Conservation (phyloP, 2,888 invertebrate genomes). For the Drosophila borborema region DNA sequence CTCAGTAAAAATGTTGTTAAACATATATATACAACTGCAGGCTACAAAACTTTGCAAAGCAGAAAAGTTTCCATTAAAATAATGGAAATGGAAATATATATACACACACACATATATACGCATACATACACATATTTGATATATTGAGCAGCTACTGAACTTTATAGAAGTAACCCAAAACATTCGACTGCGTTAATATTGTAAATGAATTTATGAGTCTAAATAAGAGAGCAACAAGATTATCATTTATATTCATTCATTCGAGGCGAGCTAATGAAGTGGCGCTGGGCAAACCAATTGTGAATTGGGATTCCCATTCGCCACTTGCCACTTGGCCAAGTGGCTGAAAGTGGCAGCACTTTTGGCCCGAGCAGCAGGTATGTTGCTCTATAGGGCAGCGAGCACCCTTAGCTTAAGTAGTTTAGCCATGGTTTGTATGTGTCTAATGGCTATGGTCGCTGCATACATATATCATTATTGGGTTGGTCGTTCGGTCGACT, state of each 20-base stretch:
- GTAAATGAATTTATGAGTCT: slow-evolving; percentile 19
- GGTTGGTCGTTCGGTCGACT: slow-evolving; percentile 9
- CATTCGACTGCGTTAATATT: slow-evolving; percentile 1
- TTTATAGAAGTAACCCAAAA: not conserved
- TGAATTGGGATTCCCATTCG: slow-evolving; percentile 5
- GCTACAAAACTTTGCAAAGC: slow-evolving; percentile 8
- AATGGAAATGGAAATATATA: not conserved
- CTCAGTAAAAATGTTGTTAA: not conserved
- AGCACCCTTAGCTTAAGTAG: slow-evolving; percentile 6
- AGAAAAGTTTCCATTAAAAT: slow-evolving; percentile 1
- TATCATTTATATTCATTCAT: slow-evolving; percentile 17
- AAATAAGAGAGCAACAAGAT: slow-evolving; percentile 1
- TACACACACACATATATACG: not conserved
- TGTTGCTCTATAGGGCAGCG: not conserved
- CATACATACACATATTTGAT: not conserved
- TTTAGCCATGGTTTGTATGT: not conserved
- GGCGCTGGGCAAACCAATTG: slow-evolving; percentile 4
- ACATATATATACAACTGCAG: not conserved
- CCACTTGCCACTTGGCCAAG: slow-evolving; percentile 5
- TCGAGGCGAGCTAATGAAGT: slow-evolving; percentile 15
- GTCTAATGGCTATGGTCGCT: not conserved
- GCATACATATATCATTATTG: slow-evolving; percentile 31
- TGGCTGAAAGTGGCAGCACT: slow-evolving; percentile 22
- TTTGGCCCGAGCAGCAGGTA: slow-evolving; percentile 32
- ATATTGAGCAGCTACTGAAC: not conserved